These are phyloP conservation scores for Antennarius striatus DNA, from an alignment of 2,113 vertebrate genomes.

Conservation along the genomic window DNA sequence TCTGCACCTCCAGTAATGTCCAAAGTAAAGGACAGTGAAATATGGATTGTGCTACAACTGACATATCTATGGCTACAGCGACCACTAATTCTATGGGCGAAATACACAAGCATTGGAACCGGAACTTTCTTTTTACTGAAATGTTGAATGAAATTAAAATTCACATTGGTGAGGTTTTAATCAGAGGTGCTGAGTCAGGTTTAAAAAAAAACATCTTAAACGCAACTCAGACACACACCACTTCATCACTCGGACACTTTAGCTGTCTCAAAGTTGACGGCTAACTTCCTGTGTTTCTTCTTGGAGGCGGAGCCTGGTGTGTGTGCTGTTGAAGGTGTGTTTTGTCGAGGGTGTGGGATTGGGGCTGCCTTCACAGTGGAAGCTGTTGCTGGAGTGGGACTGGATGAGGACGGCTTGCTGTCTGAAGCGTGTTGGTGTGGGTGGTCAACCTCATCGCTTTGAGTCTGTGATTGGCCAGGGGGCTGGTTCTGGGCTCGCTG, in stretches of 20 bases:
- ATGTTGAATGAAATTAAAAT: neutral
- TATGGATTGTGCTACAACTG: too few relatives aligned
- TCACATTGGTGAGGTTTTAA: constrained; percentile 20
- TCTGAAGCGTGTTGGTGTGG: constrained; percentile 55
- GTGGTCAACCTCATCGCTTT: constrained; percentile 49
- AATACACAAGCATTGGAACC: too few relatives aligned
- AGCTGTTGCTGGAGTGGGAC: neutral
- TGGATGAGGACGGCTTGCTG: constrained; percentile 53
- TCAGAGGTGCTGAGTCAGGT: constrained; percentile 16
- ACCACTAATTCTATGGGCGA: too few relatives aligned
- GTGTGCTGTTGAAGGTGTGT: constrained; percentile 53
- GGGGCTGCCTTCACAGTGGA: constrained; percentile 33
- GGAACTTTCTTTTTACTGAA: neutral
- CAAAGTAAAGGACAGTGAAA: too few relatives aligned
- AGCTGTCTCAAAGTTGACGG: constrained; percentile 93
- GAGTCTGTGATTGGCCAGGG: constrained; percentile 27
- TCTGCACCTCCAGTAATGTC: too few relatives aligned
- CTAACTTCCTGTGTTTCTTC: constrained; percentile 91
- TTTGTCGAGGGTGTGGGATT: constrained; percentile 73
- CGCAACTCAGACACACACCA: constrained; percentile 9
- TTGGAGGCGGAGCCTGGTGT: constrained; percentile 86
- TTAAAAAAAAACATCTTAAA: neutral
- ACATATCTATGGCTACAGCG: too few relatives aligned
- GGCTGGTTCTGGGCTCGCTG: constrained; percentile 48
- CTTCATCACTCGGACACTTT: constrained; percentile 86